These are phyloP conservation scores for Eudemis profundana DNA, from an alignment of 2,888 invertebrate species.

Conservation along the genomic window DNA sequence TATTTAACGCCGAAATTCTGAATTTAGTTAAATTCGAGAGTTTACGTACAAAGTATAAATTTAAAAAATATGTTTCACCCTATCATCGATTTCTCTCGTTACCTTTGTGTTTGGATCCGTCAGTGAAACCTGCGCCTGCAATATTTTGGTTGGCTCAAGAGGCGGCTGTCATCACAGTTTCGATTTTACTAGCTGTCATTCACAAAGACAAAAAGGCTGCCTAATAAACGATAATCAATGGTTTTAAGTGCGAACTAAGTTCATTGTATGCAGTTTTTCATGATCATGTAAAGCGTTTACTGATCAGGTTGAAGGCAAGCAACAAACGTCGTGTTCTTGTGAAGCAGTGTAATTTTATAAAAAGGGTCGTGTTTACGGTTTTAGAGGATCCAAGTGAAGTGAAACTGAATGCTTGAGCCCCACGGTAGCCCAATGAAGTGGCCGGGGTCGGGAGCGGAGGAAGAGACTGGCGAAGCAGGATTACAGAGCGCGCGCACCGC, in stretches of 20 bases:
- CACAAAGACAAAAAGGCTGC: constrained; percentile 71
- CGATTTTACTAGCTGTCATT: constrained; percentile 75
- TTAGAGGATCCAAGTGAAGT: constrained; percentile 67
- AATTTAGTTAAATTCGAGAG: constrained; percentile 77
- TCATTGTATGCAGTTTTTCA: constrained; percentile 57
- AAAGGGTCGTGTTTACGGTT: constrained; percentile 71
- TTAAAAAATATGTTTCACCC: constrained; percentile 31
- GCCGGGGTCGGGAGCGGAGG: constrained; percentile 89
- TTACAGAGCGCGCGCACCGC: constrained; percentile 87
- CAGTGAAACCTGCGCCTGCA: constrained; percentile 82
- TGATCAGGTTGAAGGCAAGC: constrained; percentile 58
- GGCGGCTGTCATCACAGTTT: constrained; percentile 82
- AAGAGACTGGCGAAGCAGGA: constrained; percentile 84
- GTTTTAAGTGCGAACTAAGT: constrained; percentile 59
- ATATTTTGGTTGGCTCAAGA: constrained; percentile 80
- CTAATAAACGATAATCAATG: constrained; percentile 62
- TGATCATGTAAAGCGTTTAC: constrained; percentile 70
- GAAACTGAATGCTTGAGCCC: constrained; percentile 85
- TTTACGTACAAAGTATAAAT: constrained; percentile 66
- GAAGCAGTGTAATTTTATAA: constrained; percentile 61
- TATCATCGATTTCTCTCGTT: constrained; percentile 64
- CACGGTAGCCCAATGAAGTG: constrained; percentile 91
- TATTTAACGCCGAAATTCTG: constrained; percentile 86
- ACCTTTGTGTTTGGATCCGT: constrained; percentile 86
- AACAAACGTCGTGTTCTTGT: constrained; percentile 56